These are phyloP conservation scores for Eilema depressum DNA, from an alignment of 2,888 invertebrate species.

Conservation along the genomic window DNA sequence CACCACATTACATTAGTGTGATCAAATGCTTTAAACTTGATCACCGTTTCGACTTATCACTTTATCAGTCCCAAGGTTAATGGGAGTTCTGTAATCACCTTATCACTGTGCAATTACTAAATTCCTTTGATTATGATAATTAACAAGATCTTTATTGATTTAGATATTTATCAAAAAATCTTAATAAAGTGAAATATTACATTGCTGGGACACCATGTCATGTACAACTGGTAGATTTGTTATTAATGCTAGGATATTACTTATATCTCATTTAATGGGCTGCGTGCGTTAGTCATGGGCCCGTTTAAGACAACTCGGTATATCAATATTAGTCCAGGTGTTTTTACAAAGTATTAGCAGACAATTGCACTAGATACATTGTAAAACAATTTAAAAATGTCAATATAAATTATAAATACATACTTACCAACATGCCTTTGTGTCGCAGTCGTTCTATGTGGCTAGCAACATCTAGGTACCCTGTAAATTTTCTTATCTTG, in stretches of 20 bases:
- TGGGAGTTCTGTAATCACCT: constrained; percentile 27
- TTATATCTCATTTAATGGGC: neutral
- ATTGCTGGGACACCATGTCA: neutral
- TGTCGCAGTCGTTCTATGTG: neutral
- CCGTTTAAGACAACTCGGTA: neutral
- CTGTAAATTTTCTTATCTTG: too few relatives aligned
- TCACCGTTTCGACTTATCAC: constrained; percentile 54
- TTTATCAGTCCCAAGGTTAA: constrained; percentile 56
- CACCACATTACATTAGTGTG: constrained; percentile 53
- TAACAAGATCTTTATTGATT: constrained; percentile 1
- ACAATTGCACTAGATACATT: neutral
- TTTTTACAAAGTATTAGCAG: neutral
- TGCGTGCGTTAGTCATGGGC: too few relatives aligned
- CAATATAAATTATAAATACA: neutral
- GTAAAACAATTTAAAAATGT: neutral
- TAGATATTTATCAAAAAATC: neutral
- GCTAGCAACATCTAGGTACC: too few relatives aligned
- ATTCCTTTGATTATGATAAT: constrained; percentile 19
- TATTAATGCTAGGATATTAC: too few relatives aligned
- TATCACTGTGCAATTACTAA: constrained; percentile 36
- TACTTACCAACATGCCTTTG: neutral
- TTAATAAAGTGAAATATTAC: too few relatives aligned
- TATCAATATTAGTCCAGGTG: neutral
- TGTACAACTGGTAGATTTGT: neutral
- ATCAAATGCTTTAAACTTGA: constrained; percentile 28